These are phyloP conservation scores for Drosophila meridionalis DNA, from an alignment of 2,888 invertebrate species.

Conservation along the genomic window DNA sequence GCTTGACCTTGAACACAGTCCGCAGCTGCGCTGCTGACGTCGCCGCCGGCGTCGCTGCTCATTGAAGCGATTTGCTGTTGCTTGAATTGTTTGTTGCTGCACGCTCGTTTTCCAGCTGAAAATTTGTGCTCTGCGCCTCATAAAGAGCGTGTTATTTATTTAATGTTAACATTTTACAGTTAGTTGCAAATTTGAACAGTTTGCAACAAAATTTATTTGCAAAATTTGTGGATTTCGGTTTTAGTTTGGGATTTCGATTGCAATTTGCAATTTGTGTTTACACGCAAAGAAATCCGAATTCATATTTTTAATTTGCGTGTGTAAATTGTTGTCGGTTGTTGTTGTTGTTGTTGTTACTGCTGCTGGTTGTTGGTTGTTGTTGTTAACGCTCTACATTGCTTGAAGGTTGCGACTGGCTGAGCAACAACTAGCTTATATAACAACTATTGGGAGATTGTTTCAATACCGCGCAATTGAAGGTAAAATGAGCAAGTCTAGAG, in stretches of 20 bases:
- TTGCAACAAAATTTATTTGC: conserved; percentile 28
- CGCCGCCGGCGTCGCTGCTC: conserved; percentile 37
- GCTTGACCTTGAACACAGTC: conserved; percentile 61
- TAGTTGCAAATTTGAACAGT: conserved; percentile 27
- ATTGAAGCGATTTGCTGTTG: conserved; percentile 60
- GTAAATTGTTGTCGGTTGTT: conserved; percentile 6
- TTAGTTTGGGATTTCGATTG: conserved; percentile 17
- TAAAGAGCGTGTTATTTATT: conserved; percentile 27
- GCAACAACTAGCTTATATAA: conserved; percentile 42
- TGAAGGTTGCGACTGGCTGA: conserved; percentile 57
- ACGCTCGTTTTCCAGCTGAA: conserved; percentile 41
- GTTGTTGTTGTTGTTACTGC: conserved; percentile 2
- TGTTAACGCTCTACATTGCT: conserved; percentile 40
- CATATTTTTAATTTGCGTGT: conserved; percentile 18
- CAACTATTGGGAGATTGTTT: conserved; percentile 39
- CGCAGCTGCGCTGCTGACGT: conserved; percentile 4
- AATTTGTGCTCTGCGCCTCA: conserved; percentile 37
- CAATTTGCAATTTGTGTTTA: conserved; percentile 25
- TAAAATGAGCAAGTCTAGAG: not conserved
- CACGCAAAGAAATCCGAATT: conserved; percentile 26
- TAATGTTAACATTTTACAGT: conserved; percentile 16
- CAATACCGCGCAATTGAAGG: not conserved
- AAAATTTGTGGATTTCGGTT: not conserved
- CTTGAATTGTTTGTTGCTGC: conserved; percentile 19
- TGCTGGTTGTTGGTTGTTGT: conserved; percentile 21